Percentiles rank a stretch among this genome's conserved stretches.
These are phyloP conservation scores for Microplitis manilae DNA, from an alignment of 2,888 invertebrate genomes.

Conservation along the genomic window DNA sequence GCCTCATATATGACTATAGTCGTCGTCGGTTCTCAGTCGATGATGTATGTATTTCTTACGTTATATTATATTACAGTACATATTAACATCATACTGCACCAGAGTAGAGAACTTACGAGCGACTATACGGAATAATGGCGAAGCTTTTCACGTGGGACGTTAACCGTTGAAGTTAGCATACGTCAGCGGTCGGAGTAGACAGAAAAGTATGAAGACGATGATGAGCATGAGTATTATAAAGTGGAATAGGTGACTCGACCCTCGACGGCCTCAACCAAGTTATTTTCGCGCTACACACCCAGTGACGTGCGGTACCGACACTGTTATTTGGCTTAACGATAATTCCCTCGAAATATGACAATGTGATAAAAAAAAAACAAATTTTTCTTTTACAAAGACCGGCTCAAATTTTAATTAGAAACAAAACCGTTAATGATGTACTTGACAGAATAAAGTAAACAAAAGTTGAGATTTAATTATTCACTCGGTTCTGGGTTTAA, in stretches of 20 bases:
- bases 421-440: not conserved
- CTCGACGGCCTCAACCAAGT: slow-evolving; percentile 7
- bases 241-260: slow-evolving; percentile 6
- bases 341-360: not conserved
- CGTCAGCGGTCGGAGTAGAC: slow-evolving; percentile 2
- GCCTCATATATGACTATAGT: too few relatives aligned
- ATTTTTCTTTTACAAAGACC: not conserved
- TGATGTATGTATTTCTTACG: not conserved
- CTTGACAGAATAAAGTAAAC: not conserved
- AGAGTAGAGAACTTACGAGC: too few relatives aligned
- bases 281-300: not conserved
- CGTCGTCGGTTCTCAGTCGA: too few relatives aligned
- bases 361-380: not conserved
- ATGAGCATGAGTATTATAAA: not conserved
- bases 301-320: not conserved
- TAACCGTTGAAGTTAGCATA: slow-evolving; percentile 12
- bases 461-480: not conserved
- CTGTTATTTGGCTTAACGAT: not conserved
- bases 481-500: too few relatives aligned
- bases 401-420: not conserved
- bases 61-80: not conserved
- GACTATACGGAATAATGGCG: not conserved
- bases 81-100: too few relatives aligned
- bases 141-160: slow-evolving; percentile 18
- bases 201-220: not conserved